phyloP scores from a whole-genome alignment of 1,140 invertebrate species.

The Hyles euphorbiae region DNA sequence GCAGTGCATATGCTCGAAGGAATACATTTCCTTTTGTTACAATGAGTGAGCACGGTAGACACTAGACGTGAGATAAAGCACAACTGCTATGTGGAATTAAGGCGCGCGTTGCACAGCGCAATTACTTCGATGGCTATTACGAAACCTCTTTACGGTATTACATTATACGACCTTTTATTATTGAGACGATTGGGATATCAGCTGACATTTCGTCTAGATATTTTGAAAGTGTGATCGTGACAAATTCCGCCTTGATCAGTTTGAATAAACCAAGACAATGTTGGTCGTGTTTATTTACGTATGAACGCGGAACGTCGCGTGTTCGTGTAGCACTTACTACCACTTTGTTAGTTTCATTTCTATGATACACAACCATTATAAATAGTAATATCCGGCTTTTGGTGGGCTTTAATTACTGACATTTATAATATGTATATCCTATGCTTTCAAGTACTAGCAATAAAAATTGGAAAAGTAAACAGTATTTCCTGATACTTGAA shows the following conservation, averaged over 20 bases:
- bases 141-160: background rate
- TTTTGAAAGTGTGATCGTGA: conserved; percentile 14
- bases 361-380: too few species aligned
- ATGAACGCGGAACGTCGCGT: background rate
- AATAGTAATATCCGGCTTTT: too few species aligned
- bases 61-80: conserved; percentile 1
- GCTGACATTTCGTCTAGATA: background rate
- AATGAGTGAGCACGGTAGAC: background rate
- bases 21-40: background rate
- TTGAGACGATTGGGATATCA: conserved; percentile 7
- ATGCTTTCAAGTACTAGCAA: too few species aligned
- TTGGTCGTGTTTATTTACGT: conserved; percentile 1
- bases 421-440: too few species aligned
- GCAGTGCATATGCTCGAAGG: too few species aligned
- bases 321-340: background rate
- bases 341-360: too few species aligned
- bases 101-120: background rate
- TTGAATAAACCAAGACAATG: background rate
- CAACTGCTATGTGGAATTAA: background rate
- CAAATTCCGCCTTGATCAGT: conserved; percentile 14
- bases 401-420: too few species aligned
- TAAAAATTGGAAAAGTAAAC: too few species aligned
- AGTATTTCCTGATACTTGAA: too few species aligned
- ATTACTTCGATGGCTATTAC: conserved; percentile 1
- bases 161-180: conserved; percentile 7